Evolutionary conservation across 2,888 invertebrate species (phyloP).

Genomic region (Cybosia mesomella): DNA sequence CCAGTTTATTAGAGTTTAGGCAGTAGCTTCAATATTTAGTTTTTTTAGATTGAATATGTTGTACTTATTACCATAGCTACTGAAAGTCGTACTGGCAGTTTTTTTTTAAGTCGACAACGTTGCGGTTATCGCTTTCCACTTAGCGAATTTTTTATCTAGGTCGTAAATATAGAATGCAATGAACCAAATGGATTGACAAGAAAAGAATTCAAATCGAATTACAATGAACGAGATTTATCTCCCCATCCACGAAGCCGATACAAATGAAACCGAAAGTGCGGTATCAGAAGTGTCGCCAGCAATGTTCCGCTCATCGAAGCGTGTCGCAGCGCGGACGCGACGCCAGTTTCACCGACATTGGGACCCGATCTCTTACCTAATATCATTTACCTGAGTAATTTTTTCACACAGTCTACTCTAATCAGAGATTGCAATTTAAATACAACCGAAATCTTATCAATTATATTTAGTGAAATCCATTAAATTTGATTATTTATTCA

Average conservation of each 20-base stretch:
- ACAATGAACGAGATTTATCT: slow-evolving; percentile 5
- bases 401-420: slow-evolving; percentile 55
- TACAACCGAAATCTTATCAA: slow-evolving; percentile 53
- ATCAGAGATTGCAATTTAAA: slow-evolving; percentile 63
- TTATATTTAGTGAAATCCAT: slow-evolving; percentile 52
- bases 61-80: too few species aligned
- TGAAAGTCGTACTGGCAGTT: too few species aligned
- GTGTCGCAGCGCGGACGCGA: slow-evolving; percentile 64
- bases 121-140: background rate
- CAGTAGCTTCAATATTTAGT: too few species aligned
- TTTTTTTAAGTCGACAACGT: background rate
- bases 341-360: slow-evolving; percentile 79
- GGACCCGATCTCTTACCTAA: slow-evolving; percentile 75
- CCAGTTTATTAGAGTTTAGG: too few species aligned
- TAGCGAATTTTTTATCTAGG: background rate
- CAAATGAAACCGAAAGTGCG: slow-evolving; percentile 66
- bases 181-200: background rate
- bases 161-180: background rate
- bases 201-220: slow-evolving; percentile 4
- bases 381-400: slow-evolving; percentile 70
- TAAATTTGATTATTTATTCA: slow-evolving; percentile 50
- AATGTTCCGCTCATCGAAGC: slow-evolving; percentile 79
- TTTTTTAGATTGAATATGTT: too few species aligned
- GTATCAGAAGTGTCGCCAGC: slow-evolving; percentile 74
- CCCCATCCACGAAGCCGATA: slow-evolving; percentile 15